Conservation (phyloP, 2,113 vertebrate genomes). For the Chinchilla lanigera region DNA sequence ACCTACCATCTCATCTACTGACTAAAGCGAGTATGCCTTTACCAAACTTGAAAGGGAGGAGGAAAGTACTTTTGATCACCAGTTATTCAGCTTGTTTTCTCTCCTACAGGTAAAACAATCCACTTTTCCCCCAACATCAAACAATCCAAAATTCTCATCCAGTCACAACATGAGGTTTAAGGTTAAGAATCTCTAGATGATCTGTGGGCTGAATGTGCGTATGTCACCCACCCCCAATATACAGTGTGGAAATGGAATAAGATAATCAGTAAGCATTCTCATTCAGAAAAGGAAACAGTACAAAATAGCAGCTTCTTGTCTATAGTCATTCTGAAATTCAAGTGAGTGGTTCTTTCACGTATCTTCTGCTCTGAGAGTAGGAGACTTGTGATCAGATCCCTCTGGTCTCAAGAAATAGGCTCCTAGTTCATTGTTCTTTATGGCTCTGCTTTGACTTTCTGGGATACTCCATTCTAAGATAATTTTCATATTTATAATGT, state of each 20-base stretch:
- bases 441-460: neutral
- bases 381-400: neutral
- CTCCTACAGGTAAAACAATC: neutral
- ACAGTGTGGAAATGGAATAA: neutral
- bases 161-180: neutral
- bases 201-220: neutral
- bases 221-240: neutral
- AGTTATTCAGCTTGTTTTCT: neutral
- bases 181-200: neutral
- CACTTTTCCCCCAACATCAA: too few species aligned
- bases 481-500: conserved; percentile 44
- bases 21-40: neutral
- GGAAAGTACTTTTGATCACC: neutral
- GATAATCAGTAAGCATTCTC: neutral
- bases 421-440: neutral
- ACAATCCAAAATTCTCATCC: neutral
- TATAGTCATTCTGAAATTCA: neutral
- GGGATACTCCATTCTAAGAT: neutral
- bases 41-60: neutral
- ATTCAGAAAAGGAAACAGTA: neutral
- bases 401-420: neutral
- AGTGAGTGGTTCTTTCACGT: neutral
- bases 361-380: neutral
- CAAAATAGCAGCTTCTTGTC: neutral
- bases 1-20: neutral